Evolutionary conservation across 2,888 invertebrate species (phyloP), one percentile per base, ranked within the genome.

Genomic region (Philereme vetulata): DNA sequence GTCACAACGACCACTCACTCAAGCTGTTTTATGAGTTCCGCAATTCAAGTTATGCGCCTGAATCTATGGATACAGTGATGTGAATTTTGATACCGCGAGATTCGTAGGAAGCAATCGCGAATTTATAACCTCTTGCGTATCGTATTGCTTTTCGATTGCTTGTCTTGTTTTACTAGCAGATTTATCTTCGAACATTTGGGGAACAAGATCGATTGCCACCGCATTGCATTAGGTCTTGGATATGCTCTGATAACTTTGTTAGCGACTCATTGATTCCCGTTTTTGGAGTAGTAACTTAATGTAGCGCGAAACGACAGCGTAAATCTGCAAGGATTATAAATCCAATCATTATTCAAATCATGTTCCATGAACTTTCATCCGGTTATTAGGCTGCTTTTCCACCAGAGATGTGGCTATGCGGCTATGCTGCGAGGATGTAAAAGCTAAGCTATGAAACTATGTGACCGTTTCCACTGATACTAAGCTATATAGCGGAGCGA

Each of bases 91-190:
- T 77, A 79, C 72, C 64, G 62, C 54, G 62, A 71, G 72, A 71
- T 79, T 77, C 72, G 72, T 71, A 68, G 70, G 60, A 80, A 78
- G 75, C 78, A 78, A 80, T 80, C 73, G 67, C 66, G 67, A 72
- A 75, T 82, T 82, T 82, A 82, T 77, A 78, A 77, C 76, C 75
- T 74, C 64, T 70, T 68, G 67, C 71, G 67, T 72, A 72, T 72
- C 68, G 71, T 76, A 77, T 80, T 75, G 74, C 74, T 78, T 74
- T 72, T 73, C 73, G 74, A 80, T 81, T 78, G 77, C 74, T 75
- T 76, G 76, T 78, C 81, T 76, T 67, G 67, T 64, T 68, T 68
- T 60, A 67, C 67, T 68, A 64, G 56, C 67, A 66, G 70, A 62
- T 73, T 71, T 70, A 62, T 65, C 44, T 66, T 38, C 54, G 62